These are phyloP conservation scores for Apodemia mormo DNA, from an alignment of 2,888 invertebrate genomes.

Conservation along the genomic window DNA sequence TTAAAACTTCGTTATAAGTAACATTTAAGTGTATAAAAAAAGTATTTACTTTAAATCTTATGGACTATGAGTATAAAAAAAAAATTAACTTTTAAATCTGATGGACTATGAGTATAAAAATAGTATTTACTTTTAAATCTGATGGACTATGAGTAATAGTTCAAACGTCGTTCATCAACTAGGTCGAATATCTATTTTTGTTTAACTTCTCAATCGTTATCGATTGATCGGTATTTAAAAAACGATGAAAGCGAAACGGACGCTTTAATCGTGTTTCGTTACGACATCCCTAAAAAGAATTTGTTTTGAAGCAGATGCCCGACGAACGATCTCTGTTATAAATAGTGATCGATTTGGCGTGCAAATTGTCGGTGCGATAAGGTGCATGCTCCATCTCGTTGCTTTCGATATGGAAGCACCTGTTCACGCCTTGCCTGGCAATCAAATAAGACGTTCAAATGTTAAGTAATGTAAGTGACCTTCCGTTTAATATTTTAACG, in stretches of 20 bases:
- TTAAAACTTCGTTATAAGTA: too few relatives aligned
- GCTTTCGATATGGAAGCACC: conserved; percentile 32
- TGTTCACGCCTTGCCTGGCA: conserved; percentile 3
- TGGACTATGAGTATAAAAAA: too few relatives aligned
- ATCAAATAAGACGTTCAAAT: conserved; percentile 16
- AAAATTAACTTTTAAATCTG: too few relatives aligned
- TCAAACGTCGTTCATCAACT: conserved; percentile 12
- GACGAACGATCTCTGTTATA: conserved; percentile 46
- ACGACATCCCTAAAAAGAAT: conserved; percentile 9
- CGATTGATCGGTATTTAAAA: neutral
- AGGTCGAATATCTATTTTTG: neutral
- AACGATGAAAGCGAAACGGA: conserved; percentile 8
- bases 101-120: neutral
- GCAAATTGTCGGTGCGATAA: conserved; percentile 57
- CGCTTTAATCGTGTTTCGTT: conserved; percentile 8
- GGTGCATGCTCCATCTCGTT: conserved; percentile 39
- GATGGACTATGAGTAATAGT: neutral
- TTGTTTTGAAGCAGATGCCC: neutral
- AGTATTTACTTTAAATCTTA: too few relatives aligned
- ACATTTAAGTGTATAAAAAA: too few relatives aligned
- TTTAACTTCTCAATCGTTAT: neutral
- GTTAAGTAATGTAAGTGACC: conserved; percentile 22
- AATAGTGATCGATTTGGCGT: conserved; percentile 74
- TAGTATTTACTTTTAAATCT: neutral
- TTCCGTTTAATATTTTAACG: neutral